Base-by-base conservation (phyloP, 2,113 vertebrate species). In the Rutilus rutilus region DNA sequence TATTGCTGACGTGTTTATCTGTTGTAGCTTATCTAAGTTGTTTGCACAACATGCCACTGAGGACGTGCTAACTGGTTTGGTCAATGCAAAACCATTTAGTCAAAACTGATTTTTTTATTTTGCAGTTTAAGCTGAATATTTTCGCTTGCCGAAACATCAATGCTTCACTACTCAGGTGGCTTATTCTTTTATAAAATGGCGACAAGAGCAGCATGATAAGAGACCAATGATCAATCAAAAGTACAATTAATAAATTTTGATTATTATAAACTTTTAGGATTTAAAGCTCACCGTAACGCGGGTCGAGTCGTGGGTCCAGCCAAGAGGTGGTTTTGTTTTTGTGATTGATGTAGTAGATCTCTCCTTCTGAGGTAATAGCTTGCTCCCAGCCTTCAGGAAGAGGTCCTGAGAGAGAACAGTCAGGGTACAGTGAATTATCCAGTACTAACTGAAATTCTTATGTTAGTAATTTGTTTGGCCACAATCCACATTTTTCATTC, bases 341-440 rank as follows among this genome's bases (percentile, higher is more conserved):
- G 96, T 99, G 98, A 95, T 99, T 99, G 94, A 99, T 99, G 94
- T 98, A 99, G 96, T 99, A 99, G 94, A 98, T 97, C 95, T 99
- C 98, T 93, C 98, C 97, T 92, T 99, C 98, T 94, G 97, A 96
- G 94, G 98, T 99, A 92, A 98, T 96, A 87, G 97, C 97, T 95
- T 99, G 98, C 94, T 99, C 98, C 98, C 98, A 99, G 95, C 97
- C 97, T 74, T 99, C 98, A 93, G 98, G 97, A 91, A 99, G 96
- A 93, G 98, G 95, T 95, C 97, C 98, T 99, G 94, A 85, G 93
- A 83, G 77, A 86, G 92, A 87, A 93, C 92, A 94, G 90, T 90
- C 91, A 79, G 45, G 27, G 14, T 54, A 77, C 25, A 77, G 25
- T 21, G n/a, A 76, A 76, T 76, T 76, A 17, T 75, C 71, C 71